Percentiles rank a stretch among this genome's conserved stretches.
These are phyloP conservation scores for Drosophila guanche DNA, from an alignment of 1,140 invertebrate genomes.

Conservation along the genomic window DNA sequence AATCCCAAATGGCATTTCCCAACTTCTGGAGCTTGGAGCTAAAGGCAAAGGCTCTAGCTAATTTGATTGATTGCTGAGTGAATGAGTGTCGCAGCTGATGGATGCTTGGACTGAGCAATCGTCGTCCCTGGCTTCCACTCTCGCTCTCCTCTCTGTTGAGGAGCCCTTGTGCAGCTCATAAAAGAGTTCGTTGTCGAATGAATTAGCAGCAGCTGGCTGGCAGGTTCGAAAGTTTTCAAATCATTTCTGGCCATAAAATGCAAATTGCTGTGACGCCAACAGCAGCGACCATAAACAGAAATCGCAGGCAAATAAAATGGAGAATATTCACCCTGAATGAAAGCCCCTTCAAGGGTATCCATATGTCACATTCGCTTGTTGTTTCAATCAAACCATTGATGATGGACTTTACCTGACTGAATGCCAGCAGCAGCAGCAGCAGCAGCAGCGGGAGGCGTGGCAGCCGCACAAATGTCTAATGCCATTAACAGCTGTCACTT, in stretches of 20 bases:
- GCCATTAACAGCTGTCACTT: slow-evolving; percentile 80
- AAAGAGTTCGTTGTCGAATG: slow-evolving; percentile 40
- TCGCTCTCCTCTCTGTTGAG: too few species aligned
- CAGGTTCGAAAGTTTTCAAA: slow-evolving; percentile 35
- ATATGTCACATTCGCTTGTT: too few species aligned
- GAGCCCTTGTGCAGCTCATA: slow-evolving; percentile 13
- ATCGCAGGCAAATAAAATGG: too few species aligned
- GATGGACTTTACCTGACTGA: slow-evolving; percentile 27
- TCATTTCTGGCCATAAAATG: slow-evolving; percentile 53
- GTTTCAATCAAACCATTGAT: slow-evolving; percentile 3
- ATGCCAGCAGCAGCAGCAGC: neutral
- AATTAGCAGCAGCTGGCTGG: slow-evolving; percentile 49
- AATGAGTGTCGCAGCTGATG: slow-evolving; percentile 23
- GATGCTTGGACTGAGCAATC: slow-evolving; percentile 20
- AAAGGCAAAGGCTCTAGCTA: too few species aligned
- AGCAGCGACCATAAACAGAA: neutral
- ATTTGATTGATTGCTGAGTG: slow-evolving; percentile 40
- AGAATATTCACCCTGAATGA: too few species aligned
- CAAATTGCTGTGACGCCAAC: slow-evolving; percentile 48
- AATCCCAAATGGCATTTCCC: too few species aligned
- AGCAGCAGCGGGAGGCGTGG: slow-evolving; percentile 17
- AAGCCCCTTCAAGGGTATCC: too few species aligned
- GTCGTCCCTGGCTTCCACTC: neutral
- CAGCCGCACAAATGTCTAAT: slow-evolving; percentile 62
- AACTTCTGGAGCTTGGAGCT: too few species aligned